Base-by-base conservation (phyloP, 2,888 invertebrate species). In the Spatulosminthurus flaviceps region DNA sequence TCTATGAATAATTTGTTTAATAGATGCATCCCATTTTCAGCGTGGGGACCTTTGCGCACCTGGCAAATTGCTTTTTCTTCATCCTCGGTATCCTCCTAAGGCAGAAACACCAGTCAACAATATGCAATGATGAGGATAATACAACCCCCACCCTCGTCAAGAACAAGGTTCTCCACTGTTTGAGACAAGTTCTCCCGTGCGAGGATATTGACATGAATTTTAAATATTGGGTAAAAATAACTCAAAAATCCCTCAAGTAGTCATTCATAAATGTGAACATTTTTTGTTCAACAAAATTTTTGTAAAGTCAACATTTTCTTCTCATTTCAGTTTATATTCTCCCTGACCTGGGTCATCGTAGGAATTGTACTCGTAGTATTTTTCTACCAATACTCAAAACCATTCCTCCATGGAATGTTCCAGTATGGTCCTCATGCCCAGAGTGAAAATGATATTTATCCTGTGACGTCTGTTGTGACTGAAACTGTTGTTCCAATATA, bases 21-120 rank as follows among this genome's bases (percentile, higher is more conserved):
- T 60, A 73, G 73, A 73, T 73, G 73, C 28, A 73, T 60, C 73
- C 73, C n/a, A 26, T 51, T 60, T 73, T 73, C 28, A 73, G 16
- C 28, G 28, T 73, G 16, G 51, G 73, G 5, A n/a, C 24, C 4
- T 13, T 60, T 24, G 51, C 73, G 19, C 60, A 73, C 43, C 16
- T 73, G 1, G 26, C 24, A 24, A 73, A 73, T 60, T 60, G 73
- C 51, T 9, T 60, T 22, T 51, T 73, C 51, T 73, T 73, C 21
- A 26, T 26, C 0, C 9, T 73, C 4, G 73, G 73, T 7, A 2
- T 60, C 5, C 16, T 22, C 16, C 19, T 43, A n/a, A 1, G 73
- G 28, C 41, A 43, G 5, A 28, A 34, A 21, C 11, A 28, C 28
- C 26, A 34, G 22, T 73, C 60, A 11, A 41, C 4, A 19, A 28